Conservation (phyloP, 2,888 invertebrate species). For the Yponomeuta plumbellus region DNA sequence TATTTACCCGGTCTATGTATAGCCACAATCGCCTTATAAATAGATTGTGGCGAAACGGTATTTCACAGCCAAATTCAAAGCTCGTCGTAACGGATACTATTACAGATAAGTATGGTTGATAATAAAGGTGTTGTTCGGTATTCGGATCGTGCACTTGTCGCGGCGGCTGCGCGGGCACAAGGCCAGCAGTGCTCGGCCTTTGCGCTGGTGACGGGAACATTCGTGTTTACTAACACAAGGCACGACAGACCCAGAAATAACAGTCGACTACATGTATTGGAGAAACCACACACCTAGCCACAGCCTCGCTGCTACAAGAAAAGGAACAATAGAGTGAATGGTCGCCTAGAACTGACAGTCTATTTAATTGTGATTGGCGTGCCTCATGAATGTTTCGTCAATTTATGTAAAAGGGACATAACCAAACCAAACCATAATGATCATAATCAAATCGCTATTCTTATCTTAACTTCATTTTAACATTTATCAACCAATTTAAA, state of each 20-base stretch:
- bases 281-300: neutral
- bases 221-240: neutral
- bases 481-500: neutral
- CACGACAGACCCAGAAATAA: neutral
- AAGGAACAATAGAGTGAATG: neutral
- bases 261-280: neutral
- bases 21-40: neutral
- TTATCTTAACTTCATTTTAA: neutral
- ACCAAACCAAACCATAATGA: neutral
- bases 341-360: conserved; percentile 19
- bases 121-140: neutral
- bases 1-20: neutral
- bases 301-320: neutral
- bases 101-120: conserved; percentile 6
- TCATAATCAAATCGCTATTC: neutral
- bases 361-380: conserved; percentile 20
- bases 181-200: conserved; percentile 48
- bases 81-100: neutral
- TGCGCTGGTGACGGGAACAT: conserved; percentile 22
- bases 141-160: conserved; percentile 52
- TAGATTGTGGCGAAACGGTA: neutral
- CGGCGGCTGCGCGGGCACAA: conserved; percentile 40
- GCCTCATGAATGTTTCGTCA: conserved; percentile 17
- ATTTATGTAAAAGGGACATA: neutral
- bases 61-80: neutral